Evolutionary conservation across 2,888 invertebrate genomes (phyloP).

Genomic region (Epinotia demarniana): DNA sequence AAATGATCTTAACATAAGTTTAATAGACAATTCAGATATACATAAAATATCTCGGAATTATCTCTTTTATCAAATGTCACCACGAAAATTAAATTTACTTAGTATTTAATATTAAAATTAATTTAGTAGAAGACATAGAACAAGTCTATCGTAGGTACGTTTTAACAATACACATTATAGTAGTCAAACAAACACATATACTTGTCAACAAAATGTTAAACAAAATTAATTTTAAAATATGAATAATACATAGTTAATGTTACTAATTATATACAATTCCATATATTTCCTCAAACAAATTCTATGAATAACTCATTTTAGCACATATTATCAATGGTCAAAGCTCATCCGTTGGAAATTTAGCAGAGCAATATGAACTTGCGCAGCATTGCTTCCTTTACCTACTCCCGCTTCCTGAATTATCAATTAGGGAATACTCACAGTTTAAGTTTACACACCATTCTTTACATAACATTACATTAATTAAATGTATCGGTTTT

Average conservation of each 20-base stretch:
- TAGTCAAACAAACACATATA: background rate
- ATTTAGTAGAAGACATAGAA: background rate
- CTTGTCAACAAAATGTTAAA: background rate
- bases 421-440: background rate
- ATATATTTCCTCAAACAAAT: slow-evolving; percentile 16
- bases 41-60: too few species aligned
- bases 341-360: slow-evolving; percentile 22
- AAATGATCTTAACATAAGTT: too few species aligned
- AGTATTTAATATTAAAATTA: too few species aligned
- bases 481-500: too few species aligned
- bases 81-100: background rate
- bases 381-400: background rate
- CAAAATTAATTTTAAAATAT: background rate
- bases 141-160: background rate
- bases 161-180: background rate
- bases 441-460: background rate
- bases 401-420: slow-evolving; percentile 7
- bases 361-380: background rate
- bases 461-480: too few species aligned
- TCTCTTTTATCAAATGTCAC: background rate
- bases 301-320: slow-evolving; percentile 1
- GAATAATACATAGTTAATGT: background rate
- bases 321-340: background rate
- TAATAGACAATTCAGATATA: too few species aligned
- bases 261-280: background rate